phyloP scores from a whole-genome alignment of 2,113 vertebrate species.

The Siniperca knerii region DNA sequence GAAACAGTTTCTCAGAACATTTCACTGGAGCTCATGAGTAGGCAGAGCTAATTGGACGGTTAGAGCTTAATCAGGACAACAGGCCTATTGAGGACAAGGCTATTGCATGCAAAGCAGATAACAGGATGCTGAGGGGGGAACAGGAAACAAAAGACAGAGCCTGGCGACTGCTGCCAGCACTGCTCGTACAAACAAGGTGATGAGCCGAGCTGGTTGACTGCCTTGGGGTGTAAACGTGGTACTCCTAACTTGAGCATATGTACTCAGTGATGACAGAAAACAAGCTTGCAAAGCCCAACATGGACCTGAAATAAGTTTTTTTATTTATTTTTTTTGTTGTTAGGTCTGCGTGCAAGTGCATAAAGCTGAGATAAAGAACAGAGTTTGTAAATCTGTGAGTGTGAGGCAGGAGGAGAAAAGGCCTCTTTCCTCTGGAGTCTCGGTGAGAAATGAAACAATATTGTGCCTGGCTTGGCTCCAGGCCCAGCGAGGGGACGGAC shows the following conservation, averaged over 20 bases:
- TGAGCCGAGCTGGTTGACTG: slow-evolving; percentile 34
- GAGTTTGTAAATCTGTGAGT: slow-evolving; percentile 42
- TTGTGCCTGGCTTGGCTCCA: slow-evolving; percentile 66
- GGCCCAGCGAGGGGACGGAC: slow-evolving; percentile 36
- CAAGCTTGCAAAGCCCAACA: background rate
- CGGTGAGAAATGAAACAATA: slow-evolving; percentile 68
- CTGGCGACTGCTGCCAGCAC: slow-evolving; percentile 42
- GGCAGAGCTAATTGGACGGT: slow-evolving; percentile 67
- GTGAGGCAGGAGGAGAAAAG: slow-evolving; percentile 38
- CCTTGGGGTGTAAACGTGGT: slow-evolving; percentile 17
- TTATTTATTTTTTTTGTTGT: background rate
- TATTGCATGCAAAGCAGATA: slow-evolving; percentile 61
- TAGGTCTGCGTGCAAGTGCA: slow-evolving; percentile 12
- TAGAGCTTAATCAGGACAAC: slow-evolving; percentile 68
- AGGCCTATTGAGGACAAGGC: slow-evolving; percentile 61
- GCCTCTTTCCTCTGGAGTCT: slow-evolving; percentile 41
- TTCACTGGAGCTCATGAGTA: slow-evolving; percentile 42
- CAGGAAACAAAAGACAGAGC: slow-evolving; percentile 60
- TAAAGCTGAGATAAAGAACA: slow-evolving; percentile 41
- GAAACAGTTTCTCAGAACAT: slow-evolving; percentile 53
- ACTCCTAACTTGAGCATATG: background rate
- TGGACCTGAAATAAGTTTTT: background rate
- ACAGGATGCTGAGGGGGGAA: slow-evolving; percentile 55
- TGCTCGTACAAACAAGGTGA: slow-evolving; percentile 51
- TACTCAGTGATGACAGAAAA: slow-evolving; percentile 19